Percentiles rank a stretch among this genome's conserved stretches.
Evolutionary conservation across 2,797 vertebrate genomes (phyloP).

Genomic region (Delichon dasypus): DNA sequence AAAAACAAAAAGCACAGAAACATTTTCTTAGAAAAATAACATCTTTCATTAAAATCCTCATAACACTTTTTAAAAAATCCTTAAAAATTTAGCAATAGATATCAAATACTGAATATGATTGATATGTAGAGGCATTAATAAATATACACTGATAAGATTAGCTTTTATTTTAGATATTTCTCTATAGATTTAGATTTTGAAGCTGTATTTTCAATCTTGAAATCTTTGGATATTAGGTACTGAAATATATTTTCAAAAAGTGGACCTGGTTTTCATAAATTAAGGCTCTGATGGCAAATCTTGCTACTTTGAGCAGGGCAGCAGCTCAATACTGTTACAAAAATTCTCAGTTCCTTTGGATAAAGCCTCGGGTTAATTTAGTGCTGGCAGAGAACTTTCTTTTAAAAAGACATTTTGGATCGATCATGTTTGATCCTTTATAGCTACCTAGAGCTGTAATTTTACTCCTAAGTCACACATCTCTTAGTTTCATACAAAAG

Average conservation of each 20-base stretch:
- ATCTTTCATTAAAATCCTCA: not conserved
- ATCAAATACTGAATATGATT: not conserved
- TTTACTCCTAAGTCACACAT: not conserved
- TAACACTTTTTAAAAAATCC: not conserved
- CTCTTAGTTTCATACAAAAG: not conserved
- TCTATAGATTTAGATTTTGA: not conserved
- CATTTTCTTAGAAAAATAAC: not conserved
- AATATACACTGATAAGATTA: not conserved
- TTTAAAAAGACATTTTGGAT: not conserved
- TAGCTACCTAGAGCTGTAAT: not conserved
- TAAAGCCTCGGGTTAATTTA: not conserved
- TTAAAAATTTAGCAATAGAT: not conserved
- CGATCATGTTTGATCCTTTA: not conserved
- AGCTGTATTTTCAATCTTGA: not conserved
- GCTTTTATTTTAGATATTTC: not conserved
- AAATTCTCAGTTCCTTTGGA: not conserved
- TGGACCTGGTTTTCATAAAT: not conserved
- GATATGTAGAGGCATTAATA: not conserved
- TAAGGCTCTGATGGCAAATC: not conserved
- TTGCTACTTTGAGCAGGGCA: not conserved
- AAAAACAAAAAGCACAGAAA: not conserved
- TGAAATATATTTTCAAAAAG: not conserved
- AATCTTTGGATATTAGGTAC: not conserved
- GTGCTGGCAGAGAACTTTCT: not conserved
- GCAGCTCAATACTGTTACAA: not conserved